Percentiles rank a stretch among this genome's conserved stretches.
phyloP scores from a whole-genome alignment of 2,888 invertebrate genomes.

The Caradrina kadenii region DNA sequence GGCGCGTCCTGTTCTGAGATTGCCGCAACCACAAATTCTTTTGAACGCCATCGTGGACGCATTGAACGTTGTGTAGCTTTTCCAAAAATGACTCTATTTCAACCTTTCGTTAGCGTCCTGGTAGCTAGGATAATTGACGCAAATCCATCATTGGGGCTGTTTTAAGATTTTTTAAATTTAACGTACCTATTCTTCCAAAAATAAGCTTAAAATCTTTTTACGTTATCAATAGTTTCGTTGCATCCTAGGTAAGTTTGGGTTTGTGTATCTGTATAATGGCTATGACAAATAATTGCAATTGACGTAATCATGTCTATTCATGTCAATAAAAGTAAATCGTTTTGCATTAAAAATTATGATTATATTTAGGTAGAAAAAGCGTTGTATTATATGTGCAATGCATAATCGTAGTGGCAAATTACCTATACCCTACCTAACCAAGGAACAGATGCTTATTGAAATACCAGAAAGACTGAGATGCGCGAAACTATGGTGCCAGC shows the following conservation, averaged over 20 bases:
- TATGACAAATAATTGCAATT: slow-evolving; percentile 6
- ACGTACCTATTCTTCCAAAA: no score
- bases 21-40: no score
- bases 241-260: not conserved
- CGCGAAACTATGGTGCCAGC: slow-evolving; percentile 75
- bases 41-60: no score
- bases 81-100: no score
- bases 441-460: slow-evolving; percentile 66
- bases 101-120: no score
- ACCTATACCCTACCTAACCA: slow-evolving; percentile 66
- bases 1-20: no score
- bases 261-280: not conserved
- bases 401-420: slow-evolving; percentile 47
- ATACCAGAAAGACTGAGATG: slow-evolving; percentile 73
- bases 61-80: no score
- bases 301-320: not conserved
- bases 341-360: slow-evolving; percentile 21
- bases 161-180: no score
- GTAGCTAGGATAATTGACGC: no score
- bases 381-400: slow-evolving; percentile 47
- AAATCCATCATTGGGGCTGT: no score
- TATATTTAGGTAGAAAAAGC: slow-evolving; percentile 16
- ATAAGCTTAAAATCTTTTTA: no score
- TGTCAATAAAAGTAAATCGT: not conserved
- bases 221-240: not conserved